Conservation (phyloP, 2,113 vertebrate genomes). For the Microcebus murinus region DNA sequence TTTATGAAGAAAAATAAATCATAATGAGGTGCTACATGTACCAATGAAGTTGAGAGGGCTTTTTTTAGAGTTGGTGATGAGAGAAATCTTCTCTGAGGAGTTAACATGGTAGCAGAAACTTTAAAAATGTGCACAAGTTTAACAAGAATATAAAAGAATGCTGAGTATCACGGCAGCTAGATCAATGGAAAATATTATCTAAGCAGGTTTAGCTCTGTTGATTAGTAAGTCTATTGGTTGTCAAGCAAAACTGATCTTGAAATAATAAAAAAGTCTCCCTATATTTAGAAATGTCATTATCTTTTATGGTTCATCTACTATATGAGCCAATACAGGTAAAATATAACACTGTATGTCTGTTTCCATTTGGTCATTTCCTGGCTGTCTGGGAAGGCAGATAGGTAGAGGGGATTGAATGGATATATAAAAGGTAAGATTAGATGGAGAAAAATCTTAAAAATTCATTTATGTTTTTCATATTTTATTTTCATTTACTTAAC, state of each 20-base stretch:
- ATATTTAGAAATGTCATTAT: neutral
- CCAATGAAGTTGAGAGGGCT: neutral
- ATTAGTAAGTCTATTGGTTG: neutral
- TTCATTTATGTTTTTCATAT: neutral
- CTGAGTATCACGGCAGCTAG: neutral
- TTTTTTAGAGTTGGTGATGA: neutral
- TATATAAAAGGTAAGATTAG: neutral
- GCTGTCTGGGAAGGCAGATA: neutral
- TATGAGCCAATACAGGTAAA: neutral
- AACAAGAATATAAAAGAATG: neutral
- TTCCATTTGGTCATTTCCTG: neutral
- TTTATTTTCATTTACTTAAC: neutral
- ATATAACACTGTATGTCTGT: neutral
- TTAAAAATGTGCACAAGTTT: neutral
- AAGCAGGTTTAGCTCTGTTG: neutral
- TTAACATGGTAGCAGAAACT: neutral
- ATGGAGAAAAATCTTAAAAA: slow-evolving; percentile 13
- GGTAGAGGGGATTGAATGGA: neutral
- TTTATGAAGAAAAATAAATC: slow-evolving; percentile 16
- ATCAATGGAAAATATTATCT: neutral
- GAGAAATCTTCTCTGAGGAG: neutral
- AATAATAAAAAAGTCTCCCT: neutral
- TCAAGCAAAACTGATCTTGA: neutral
- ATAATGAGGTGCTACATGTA: neutral
- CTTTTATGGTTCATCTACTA: neutral